Conservation (phyloP, 2,888 invertebrate genomes). For the Cactoblastis cactorum region DNA sequence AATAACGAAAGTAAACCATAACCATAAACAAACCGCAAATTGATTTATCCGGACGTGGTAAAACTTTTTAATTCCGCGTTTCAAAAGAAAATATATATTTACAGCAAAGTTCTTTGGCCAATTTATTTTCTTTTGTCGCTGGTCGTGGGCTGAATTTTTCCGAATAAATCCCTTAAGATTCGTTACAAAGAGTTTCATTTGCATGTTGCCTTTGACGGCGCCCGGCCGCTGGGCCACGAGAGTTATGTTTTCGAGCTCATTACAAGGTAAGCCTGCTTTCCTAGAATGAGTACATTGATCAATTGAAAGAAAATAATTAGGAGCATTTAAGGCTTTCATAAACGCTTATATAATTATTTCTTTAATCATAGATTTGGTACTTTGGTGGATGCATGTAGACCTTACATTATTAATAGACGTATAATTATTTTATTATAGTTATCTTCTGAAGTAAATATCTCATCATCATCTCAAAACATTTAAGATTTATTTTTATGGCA, state of each 20-base stretch:
- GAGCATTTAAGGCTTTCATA: too few species aligned
- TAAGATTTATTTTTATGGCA: too few species aligned
- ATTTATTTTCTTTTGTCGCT: conserved; percentile 61
- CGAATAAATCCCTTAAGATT: conserved; percentile 72
- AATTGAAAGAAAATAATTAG: too few species aligned
- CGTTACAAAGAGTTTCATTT: conserved; percentile 73
- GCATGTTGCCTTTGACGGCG: conserved; percentile 53
- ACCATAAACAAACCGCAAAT: conserved; percentile 5
- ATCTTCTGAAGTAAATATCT: too few species aligned
- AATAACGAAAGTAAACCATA: background rate
- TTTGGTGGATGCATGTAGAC: too few species aligned
- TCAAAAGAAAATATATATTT: conserved; percentile 33
- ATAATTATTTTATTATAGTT: too few species aligned
- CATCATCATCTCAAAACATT: too few species aligned
- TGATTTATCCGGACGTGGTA: conserved; percentile 11
- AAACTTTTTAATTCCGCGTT: conserved; percentile 37
- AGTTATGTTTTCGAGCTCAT: conserved; percentile 13
- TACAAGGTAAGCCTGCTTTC: background rate
- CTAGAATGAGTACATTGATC: background rate
- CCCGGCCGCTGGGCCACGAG: conserved; percentile 36
- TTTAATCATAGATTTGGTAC: too few species aligned
- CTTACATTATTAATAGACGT: too few species aligned
- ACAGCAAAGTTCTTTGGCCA: conserved; percentile 37
- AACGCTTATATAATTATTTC: too few species aligned
- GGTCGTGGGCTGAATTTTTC: conserved; percentile 58